Evolutionary conservation across 2,888 invertebrate genomes (phyloP).

Genomic region (Melipona beecheii): DNA sequence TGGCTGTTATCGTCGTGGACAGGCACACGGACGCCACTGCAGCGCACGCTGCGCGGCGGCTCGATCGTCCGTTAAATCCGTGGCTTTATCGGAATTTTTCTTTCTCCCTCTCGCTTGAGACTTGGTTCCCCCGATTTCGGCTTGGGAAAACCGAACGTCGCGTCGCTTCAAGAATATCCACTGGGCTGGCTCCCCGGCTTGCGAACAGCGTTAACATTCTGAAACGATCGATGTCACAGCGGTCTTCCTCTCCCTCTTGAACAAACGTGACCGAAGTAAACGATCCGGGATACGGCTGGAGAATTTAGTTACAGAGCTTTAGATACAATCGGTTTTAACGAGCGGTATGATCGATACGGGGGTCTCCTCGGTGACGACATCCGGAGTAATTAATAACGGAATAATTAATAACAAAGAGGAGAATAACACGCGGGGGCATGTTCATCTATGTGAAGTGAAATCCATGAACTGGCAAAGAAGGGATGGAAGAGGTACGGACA

Average conservation of each 20-base stretch:
- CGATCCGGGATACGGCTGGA: neutral
- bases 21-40: conserved; percentile 28
- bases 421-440: conserved; percentile 11
- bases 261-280: neutral
- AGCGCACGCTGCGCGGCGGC: neutral
- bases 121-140: neutral
- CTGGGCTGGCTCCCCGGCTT: neutral
- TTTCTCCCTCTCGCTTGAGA: conserved; percentile 7
- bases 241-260: too few species aligned
- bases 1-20: conserved; percentile 61
- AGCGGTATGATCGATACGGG: conserved; percentile 10
- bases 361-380: neutral
- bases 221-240: too few species aligned
- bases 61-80: conserved; percentile 63
- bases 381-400: conserved; percentile 21
- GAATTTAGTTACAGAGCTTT: neutral
- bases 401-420: conserved; percentile 19
- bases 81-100: conserved; percentile 52
- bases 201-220: neutral
- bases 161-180: neutral
- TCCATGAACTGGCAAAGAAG: neutral
- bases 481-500: too few species aligned
- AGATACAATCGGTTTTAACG: conserved; percentile 2
- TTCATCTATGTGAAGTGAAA: conserved; percentile 19
- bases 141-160: neutral